Base-by-base conservation (phyloP, 2,113 vertebrate genomes). In the Cricetomys ansorgei region DNA sequence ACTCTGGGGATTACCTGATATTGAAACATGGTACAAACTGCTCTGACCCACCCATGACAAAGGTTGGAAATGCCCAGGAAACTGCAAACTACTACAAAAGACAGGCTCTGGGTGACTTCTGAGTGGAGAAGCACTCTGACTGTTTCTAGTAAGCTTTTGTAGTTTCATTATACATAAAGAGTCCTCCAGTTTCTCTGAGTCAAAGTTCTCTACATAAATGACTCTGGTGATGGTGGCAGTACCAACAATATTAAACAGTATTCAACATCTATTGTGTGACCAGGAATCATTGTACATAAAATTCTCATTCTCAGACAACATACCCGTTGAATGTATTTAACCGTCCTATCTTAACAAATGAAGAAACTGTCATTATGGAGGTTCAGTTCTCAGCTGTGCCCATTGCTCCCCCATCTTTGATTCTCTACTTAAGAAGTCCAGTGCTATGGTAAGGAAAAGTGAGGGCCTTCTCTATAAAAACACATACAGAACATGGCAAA, bases 381-480 rank as follows among this genome's bases (percentile, higher is more conserved):
- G 25, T 53, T 72, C 9, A 70, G 10, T 37, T 21, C 40, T 34
- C 6, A 73, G 31, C 43, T 73, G 37, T 50, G 75, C 77, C 64
- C 40, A 2, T 48, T 81, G 67, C 76, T 12, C 94, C 80, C 65
- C 70, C 25, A 29, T 43, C 70, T 89, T 64, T 37, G 62, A 48
- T 21, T 77, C 40, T 92, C 67, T 37, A 4, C 16, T 50, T 86
- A 62, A 25, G 40, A 93, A 88, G 57, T 65, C 67, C 43, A 79
- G 31, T 4, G 10, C 57, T 83, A 2, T 55, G 55, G 59, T 57
- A 50, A 70, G 55, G 73, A 88, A 81, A 89, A 87, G 40, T 40
- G 40, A 91, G 43, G 29, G 65, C 72, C 70, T 95, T 87, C 77
- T 64, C 89, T 77, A 31, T 48, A 40, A 91, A 91, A 96, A 80